Base-by-base conservation (phyloP, 2,888 invertebrate genomes). In the Acleris laterana region DNA sequence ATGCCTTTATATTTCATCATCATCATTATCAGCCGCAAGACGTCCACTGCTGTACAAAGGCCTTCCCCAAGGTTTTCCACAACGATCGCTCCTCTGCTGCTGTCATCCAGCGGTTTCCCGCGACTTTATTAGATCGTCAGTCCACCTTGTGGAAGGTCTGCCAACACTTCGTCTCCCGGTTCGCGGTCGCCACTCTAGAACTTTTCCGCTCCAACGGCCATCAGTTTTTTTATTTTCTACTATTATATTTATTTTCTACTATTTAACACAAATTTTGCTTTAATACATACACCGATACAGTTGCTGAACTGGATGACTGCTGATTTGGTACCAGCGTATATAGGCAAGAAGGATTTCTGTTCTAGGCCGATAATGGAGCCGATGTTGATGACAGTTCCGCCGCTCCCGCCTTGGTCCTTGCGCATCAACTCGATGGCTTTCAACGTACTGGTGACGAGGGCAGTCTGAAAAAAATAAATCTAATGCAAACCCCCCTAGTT, bases 231-330 rank as follows among this genome's bases (percentile, higher is more conserved):
- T n/a, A n/a, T n/a, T n/a, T n/a, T n/a, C n/a, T n/a, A n/a, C n/a
- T n/a, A n/a, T n/a, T n/a, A n/a, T n/a, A 44, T 44, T 25, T n/a
- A 5, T 44, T 16, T n/a, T 9, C 9, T 44, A 28, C 9, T 28
- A 1, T 9, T 28, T 16, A 16, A 44, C n/a, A 5, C 13, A 2
- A 16, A 44, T 16, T 13, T 44, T 5, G 1, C 44, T n/a, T 2
- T 16, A 17, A 42, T 68, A 79, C 88, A 78, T 76, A 91, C 91
- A 19, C 91, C 91, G 67, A 92, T 82, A 69, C 84, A 84, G 53
- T 82, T 87, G 69, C 90, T 90, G 70, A 91, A 91, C 71, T 88
- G 88, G 60, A 92, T 49, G 0, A 90, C 90, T n/a, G 91, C 91
- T n/a, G 85, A 84, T 68, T 92, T 92, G 0, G 90, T 88, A 0